A percentile compares a stretch with the other conserved stretches of the same genome.
These are phyloP conservation scores for Chloroceryle amazona DNA, from an alignment of 2,797 vertebrate genomes.

Conservation along the genomic window DNA sequence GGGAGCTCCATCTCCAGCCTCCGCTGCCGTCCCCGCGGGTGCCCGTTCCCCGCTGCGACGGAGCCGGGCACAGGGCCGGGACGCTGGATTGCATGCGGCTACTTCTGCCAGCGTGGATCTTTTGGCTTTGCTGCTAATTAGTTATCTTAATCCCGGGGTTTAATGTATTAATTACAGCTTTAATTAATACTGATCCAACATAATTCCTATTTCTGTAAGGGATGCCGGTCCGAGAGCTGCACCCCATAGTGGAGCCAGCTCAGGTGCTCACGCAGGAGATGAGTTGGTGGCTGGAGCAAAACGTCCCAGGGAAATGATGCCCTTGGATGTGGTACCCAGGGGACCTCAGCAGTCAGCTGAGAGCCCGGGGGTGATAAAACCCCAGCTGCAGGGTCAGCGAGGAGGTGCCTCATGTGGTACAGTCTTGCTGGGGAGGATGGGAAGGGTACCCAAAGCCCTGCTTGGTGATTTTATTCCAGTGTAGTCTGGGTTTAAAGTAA, in stretches of 20 bases:
- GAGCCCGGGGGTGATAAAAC: neutral
- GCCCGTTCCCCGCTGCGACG: neutral
- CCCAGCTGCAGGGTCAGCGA: neutral
- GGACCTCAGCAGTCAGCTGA: neutral
- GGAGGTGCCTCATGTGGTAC: fast-evolving
- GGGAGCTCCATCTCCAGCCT: neutral
- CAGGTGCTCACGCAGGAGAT: neutral
- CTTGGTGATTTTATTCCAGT: neutral
- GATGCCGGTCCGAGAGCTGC: neutral
- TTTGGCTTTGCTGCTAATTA: neutral
- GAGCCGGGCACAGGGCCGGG: neutral
- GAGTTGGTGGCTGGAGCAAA: neutral
- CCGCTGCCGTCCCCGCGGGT: fast-evolving
- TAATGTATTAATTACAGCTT: neutral
- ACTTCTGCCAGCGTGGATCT: neutral
- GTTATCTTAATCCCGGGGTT: neutral
- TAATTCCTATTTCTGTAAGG: neutral
- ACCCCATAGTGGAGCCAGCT: fast-evolving
- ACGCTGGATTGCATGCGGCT: neutral
- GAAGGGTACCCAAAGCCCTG: neutral
- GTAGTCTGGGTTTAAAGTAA: neutral
- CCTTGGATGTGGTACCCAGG: neutral
- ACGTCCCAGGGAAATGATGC: fast-evolving
- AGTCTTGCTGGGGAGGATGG: neutral
- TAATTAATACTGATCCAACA: neutral